Base-by-base conservation (phyloP, 2,113 vertebrate species). In the Brachionichthys hirsutus region DNA sequence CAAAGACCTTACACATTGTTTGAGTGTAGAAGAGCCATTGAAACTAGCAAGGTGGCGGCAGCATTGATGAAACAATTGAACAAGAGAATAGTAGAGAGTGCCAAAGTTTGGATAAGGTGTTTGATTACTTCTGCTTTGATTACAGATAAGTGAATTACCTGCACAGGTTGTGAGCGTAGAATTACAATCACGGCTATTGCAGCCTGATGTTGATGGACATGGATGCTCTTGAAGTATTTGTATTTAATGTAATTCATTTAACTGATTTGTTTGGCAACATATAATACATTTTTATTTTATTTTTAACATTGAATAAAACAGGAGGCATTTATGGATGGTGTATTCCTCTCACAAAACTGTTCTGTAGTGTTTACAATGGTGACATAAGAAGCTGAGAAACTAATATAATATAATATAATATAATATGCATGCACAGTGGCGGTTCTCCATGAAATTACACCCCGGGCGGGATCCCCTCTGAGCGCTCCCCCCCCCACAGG, bases 41-140 rank as follows among this genome's bases (percentile, higher is more conserved):
- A 73, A 30, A 48, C 46, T 43, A 60, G 45, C 22, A 54, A 35
- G 66, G 56, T 60, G 56, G 62, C 58, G n/a, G 22, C 2, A 65
- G 47, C 17, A 13, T 9, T 81, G 78, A 85, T 59, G 30, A 46
- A 56, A 54, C 34, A 62, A n/a, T 49, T 24, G 43, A 20, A 75
- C 53, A 71, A 81, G 78, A 63, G 67, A 77, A 59, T 19, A 61
- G 24, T 2, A 34, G 45, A 80, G 52, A 53, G 24, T 16, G n/a
- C 30, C 50, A 10, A 30, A 60, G 20, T 55, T 81, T 62, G 52
- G 51, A 67, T 46, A 9, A 38, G 42, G 47, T 36, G 70, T 72
- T 81, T 73, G 62, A 81, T 80, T 73, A 52, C 45, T 72, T 79
- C 58, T 67, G 44, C 50, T 78, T 75, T 85, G 77, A 80, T 80